Evolutionary conservation across 2,113 vertebrate species (phyloP), one percentile per base, ranked within the genome.

Genomic region (Silurus glanis): DNA sequence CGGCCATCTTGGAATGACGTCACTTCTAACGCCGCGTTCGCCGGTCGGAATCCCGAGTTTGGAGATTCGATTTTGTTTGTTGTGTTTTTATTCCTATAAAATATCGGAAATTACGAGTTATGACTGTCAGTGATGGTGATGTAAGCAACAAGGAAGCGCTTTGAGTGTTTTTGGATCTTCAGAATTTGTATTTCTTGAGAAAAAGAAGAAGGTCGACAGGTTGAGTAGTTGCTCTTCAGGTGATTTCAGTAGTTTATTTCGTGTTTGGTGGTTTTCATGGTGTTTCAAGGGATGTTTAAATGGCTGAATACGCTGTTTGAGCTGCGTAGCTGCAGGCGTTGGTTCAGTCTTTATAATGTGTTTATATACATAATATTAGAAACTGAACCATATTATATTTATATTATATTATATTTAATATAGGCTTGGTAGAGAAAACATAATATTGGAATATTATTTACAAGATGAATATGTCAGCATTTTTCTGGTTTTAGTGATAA

Each of bases 171-270:
- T 85, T 21, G 59, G 76, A 76, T 82, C 78, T 80, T 25, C 2
- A 25, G 17, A 5, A 4, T 78, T 64, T 51, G 23, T 37, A 5
- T 83, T 67, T 58, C 21, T 37, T 17, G 14, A 53, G 21, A 14
- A 64, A 10, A 64, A 64, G 8, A n/a, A 66, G 28, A 72, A 86
- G 62, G 90, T 86, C 74, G 87, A 80, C 85, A 80, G 37, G 61
- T 79, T 71, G 23, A 49, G 21, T 75, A 23, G 19, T 49, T 74
- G 2, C 4, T 45, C n/a, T 62, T 66, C 58, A 17, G 9, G 59
- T 59, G 64, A 61, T 47, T 80, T 80, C 3, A 61, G 4, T 21
- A 47, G 28, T 21, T 61, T 5, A 23, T 61, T 23, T 6, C 23
- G 23, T 6, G 28, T 6, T 5, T 59, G 25, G 55, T 79, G 25